These are phyloP conservation scores for rat (Rattus norvegicus) DNA, from an alignment of 2,113 vertebrate species.

Conservation along the genomic window GRCr8 NC_086020.1:237911001-237911500, in stretches of 20 bases:
- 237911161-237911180: not conserved
- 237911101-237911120: not conserved
- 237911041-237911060: not conserved
- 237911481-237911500: not conserved
- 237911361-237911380: too few relatives aligned
- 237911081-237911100: not conserved
- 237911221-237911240: not conserved
- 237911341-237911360: not conserved
- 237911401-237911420: not conserved
- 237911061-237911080: not conserved
- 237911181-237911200: not conserved
- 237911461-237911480: not conserved
- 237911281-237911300: not conserved
- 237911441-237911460: not conserved
- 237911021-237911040: not conserved
- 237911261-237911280: not conserved
- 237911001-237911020: not conserved
- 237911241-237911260: not conserved
- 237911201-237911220: not conserved
- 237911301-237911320: not conserved
- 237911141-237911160: not conserved
- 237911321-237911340: not conserved
- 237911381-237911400: not conserved
- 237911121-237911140: not conserved
- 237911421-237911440: not conserved